Percentiles rank a stretch among this genome's conserved stretches.
Evolutionary conservation across 2,797 vertebrate genomes (phyloP).

Genomic region (Falco novaeseelandiae): DNA sequence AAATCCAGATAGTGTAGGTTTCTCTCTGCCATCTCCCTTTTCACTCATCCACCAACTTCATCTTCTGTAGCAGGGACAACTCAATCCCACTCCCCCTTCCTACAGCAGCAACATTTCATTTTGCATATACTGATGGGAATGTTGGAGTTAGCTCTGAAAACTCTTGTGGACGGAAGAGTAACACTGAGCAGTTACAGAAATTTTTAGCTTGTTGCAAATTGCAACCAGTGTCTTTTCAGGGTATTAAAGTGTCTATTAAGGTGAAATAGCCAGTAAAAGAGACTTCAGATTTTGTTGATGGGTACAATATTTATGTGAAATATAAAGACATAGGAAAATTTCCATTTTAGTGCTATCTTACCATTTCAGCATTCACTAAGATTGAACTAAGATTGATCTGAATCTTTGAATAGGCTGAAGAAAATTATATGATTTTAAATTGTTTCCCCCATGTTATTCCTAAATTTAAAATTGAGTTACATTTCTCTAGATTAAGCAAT

Average conservation of each 20-base stretch:
- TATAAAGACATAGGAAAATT: not conserved
- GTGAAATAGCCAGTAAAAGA: not conserved
- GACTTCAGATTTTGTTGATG: not conserved
- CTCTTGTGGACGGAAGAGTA: not conserved
- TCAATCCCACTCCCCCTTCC: not conserved
- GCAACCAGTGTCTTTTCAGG: not conserved
- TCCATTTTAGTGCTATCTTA: not conserved
- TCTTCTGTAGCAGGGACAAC: not conserved
- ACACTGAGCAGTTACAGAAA: not conserved
- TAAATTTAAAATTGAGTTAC: not conserved
- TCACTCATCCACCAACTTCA: not conserved
- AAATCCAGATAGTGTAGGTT: not conserved
- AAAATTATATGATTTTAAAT: not conserved
- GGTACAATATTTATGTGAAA: not conserved
- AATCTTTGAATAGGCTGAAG: not conserved
- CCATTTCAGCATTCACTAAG: not conserved
- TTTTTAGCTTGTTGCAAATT: not conserved
- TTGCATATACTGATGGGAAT: not conserved
- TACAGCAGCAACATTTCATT: not conserved
- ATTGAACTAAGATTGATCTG: not conserved
- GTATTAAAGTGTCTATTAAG: not conserved
- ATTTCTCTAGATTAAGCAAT: not conserved
- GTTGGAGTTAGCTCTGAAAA: not conserved
- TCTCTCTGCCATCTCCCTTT: not conserved
- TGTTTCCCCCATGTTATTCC: not conserved